Base-by-base conservation (phyloP, 2,888 invertebrate species). In the Volucella inflata region DNA sequence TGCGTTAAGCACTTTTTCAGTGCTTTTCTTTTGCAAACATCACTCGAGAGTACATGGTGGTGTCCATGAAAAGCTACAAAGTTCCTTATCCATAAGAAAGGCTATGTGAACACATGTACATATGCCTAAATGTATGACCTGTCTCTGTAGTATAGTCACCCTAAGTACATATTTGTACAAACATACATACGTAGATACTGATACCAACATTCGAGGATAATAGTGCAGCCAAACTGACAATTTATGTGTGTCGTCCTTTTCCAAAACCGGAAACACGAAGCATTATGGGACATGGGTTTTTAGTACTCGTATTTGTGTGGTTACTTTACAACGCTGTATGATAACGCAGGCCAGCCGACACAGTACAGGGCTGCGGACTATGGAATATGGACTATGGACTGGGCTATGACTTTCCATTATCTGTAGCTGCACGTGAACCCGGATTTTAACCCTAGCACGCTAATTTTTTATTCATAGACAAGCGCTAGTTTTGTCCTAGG, bases 391-490 rank as follows among this genome's bases (percentile, higher is more conserved):
- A 30, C 30, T 30, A 30, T 4, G 30, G 30, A 30, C 30, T 30
- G 6, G 30, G 30, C 30, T 30, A 6, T 30, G 30, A 30, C 30
- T 30, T n/a, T 30, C 30, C 30, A 0, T 30, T 30, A 30, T 30
- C 75, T 50, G 64, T 68, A 64, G 81, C 64, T 75, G 46, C 76
- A 30, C 30, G 59, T 75, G 80, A 84, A 80, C 80, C 84, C 80
- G 85, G 85, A 85, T 77, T 77, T 81, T 77, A 85, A 85, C 80
- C 85, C 85, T 85, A 80, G 84, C 76, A 64, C 85, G 85, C 81
- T 85, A 85, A 85, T 85, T 85, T 81, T 81, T 85, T 85, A 85
- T 85, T 85, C 85, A 85, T 84, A 84, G 84, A 84, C 84, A 75
- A 84, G 80, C 80, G 84, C 70, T 79, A 68, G 84, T 79, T 75